Evolutionary conservation across 2,797 vertebrate genomes (phyloP).

Genomic region (Sebastes hubbsi): DNA sequence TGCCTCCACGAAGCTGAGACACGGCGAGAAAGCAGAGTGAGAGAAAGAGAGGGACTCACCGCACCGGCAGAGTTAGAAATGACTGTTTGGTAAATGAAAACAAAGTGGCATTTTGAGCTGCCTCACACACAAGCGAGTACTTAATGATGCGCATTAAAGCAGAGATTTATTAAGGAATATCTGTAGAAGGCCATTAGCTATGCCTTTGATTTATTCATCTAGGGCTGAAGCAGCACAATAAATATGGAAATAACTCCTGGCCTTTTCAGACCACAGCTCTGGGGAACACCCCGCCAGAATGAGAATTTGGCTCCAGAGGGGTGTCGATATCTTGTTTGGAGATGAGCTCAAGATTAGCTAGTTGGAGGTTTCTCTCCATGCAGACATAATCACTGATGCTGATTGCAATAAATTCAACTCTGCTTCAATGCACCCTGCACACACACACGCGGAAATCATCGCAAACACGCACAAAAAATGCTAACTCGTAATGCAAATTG

Average conservation of each 20-base stretch:
- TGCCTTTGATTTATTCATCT: constrained; percentile 79
- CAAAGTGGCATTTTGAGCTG: constrained; percentile 75
- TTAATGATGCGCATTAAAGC: constrained; percentile 81
- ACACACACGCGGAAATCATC: not conserved
- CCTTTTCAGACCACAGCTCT: constrained; percentile 66
- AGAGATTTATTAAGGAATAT: constrained; percentile 76
- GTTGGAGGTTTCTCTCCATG: constrained; percentile 28
- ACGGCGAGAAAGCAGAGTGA: not conserved
- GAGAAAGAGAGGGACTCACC: not conserved
- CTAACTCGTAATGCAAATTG: constrained; percentile 8
- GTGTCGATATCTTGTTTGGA: constrained; percentile 49
- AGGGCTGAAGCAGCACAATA: constrained; percentile 71
- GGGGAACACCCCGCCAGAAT: constrained; percentile 49
- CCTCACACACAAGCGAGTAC: constrained; percentile 62
- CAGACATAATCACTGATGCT: constrained; percentile 37
- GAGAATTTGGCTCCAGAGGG: constrained; percentile 37
- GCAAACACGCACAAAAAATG: not conserved
- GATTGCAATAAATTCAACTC: constrained; percentile 22
- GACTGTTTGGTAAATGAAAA: constrained; percentile 75
- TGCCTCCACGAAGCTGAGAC: constrained; percentile 23
- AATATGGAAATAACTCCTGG: constrained; percentile 80
- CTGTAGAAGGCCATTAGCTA: constrained; percentile 77
- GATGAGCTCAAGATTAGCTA: constrained; percentile 48
- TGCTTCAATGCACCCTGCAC: not conserved
- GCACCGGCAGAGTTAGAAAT: constrained; percentile 33